A percentile compares a stretch with the other conserved stretches of the same genome.
Conservation (phyloP, 2,113 vertebrate species). For the Benthochromis sp. region DNA sequence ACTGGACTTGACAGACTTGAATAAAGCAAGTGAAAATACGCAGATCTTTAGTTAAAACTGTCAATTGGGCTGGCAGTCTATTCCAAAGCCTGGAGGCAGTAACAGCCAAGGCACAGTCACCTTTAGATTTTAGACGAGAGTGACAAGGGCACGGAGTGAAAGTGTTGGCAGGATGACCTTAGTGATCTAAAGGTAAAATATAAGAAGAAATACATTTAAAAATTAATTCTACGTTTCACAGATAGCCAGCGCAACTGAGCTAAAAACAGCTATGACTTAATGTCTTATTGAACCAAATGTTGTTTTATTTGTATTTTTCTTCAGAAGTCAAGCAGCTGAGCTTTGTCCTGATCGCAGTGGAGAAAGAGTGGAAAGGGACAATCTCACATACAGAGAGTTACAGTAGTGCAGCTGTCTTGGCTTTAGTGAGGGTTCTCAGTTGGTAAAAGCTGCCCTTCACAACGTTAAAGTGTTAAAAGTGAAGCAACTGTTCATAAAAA, state of each 20-base stretch:
- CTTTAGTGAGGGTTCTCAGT: not conserved
- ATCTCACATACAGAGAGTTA: not conserved
- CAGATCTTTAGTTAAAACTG: not conserved
- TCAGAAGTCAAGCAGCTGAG: not conserved
- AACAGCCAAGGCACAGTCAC: not conserved
- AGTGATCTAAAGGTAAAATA: not conserved
- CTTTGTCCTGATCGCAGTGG: not conserved
- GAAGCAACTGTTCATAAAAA: not conserved
- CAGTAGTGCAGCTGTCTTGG: not conserved
- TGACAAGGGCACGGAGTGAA: not conserved
- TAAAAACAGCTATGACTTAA: not conserved
- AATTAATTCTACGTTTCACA: not conserved
- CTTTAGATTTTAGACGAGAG: not conserved
- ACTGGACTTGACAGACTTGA: not conserved
- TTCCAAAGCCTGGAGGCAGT: not conserved
- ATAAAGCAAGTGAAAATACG: not conserved
- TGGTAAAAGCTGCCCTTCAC: not conserved
- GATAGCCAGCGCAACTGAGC: not conserved
- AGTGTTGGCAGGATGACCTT: not conserved
- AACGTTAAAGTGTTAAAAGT: not conserved
- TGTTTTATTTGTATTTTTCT: not conserved
- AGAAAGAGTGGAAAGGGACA: not conserved
- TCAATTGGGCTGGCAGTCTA: not conserved
- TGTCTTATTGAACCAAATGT: not conserved
- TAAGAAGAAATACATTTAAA: not conserved